Percentiles rank a stretch among this genome's conserved stretches.
These are phyloP conservation scores for Anas capensis DNA, from an alignment of 2,797 vertebrate genomes.

Conservation along the genomic window DNA sequence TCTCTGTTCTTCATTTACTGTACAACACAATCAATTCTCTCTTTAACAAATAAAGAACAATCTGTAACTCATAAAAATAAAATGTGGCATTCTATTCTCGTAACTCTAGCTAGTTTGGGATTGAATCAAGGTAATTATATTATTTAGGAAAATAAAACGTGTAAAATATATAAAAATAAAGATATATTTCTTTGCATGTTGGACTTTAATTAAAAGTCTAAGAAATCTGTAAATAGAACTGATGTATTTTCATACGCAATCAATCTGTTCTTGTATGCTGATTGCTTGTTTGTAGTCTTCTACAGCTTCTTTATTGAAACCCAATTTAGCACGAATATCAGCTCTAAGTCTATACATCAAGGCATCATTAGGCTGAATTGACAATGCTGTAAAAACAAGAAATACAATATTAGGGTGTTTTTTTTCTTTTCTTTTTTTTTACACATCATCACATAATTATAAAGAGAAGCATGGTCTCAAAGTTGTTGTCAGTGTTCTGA, in stretches of 20 bases:
- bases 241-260: neutral
- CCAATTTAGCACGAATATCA: constrained; percentile 80
- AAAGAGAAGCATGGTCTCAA: neutral
- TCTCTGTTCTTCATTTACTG: neutral
- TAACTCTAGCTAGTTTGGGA: neutral
- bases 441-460: neutral
- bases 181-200: neutral
- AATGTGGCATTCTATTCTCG: neutral
- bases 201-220: neutral
- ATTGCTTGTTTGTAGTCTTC: constrained; percentile 82
- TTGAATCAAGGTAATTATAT: neutral
- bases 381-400: constrained; percentile 76
- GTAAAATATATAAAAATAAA: neutral
- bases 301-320: constrained; percentile 77
- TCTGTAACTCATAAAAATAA: neutral
- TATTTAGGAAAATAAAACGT: neutral
- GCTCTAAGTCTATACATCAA: constrained; percentile 81
- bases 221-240: neutral
- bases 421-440: neutral
- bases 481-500: neutral
- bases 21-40: neutral
- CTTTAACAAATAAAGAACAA: neutral
- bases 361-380: constrained; percentile 79
- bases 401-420: neutral
- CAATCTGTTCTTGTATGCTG: constrained; percentile 69